Conservation (phyloP, 2,797 vertebrate genomes). For the Rhabdomys pumilio region DNA sequence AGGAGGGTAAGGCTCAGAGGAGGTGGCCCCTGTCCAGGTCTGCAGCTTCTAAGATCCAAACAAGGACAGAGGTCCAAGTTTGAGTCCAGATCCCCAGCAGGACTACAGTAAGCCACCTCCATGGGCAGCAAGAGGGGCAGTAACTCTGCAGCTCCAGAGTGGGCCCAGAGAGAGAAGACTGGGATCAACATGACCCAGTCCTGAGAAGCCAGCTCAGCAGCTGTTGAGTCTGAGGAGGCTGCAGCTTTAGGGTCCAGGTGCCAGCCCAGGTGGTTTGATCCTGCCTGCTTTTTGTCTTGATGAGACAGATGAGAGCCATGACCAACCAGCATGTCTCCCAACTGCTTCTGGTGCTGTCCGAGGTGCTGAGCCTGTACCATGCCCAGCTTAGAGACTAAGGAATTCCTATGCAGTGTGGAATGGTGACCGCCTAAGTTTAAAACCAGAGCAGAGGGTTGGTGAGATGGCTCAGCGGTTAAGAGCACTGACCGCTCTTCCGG, state of each 20-base stretch:
- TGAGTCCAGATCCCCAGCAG: no score
- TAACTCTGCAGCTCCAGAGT: neutral
- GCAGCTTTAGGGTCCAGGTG: no score
- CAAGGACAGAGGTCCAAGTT: neutral
- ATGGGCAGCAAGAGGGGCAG: neutral
- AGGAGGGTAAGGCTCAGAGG: neutral
- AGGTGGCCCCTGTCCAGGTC: fast-evolving
- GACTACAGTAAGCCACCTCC: neutral
- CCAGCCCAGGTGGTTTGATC: neutral
- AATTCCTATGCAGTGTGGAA: fast-evolving
- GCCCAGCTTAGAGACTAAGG: neutral
- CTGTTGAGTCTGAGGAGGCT: neutral
- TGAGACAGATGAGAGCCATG: neutral
- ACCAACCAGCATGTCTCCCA: fast-evolving
- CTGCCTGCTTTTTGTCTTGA: no score
- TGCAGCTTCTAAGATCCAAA: no score
- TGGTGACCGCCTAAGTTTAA: fast-evolving
- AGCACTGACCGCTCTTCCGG: no score
- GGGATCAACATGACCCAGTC: no score
- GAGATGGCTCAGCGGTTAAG: no score
- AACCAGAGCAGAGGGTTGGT: neutral
- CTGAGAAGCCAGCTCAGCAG: neutral
- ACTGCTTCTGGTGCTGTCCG: fast-evolving
- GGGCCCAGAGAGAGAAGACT: no score
- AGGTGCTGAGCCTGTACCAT: neutral